Evolutionary conservation across 2,888 invertebrate species (phyloP), one percentile per base, ranked within the genome.

Genomic region (Eupelmus urozonus): DNA sequence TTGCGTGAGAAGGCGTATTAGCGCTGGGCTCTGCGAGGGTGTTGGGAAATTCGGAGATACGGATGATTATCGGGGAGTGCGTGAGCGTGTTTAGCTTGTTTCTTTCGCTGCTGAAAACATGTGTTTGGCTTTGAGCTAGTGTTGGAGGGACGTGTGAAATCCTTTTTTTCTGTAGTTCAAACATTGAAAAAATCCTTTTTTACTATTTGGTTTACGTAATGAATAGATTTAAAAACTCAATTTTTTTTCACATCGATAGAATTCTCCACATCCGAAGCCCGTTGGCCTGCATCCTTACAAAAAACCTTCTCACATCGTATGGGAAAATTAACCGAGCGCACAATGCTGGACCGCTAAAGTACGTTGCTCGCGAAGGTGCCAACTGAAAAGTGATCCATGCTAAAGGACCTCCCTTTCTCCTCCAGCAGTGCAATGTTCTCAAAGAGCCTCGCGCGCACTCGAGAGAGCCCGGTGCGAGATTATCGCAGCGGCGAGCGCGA

Each of bases 301-400:
- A 45, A 16, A 45, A 34, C 9, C 34, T 34, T 51, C 11, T 3
- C 13, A 49, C 42, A 59, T 62, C 51, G 53, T 20, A 53, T 73
- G 72, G 55, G 72, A 73, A 73, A 73, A 65, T 55, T 63, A 53
- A 63, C 18, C 25, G 53, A 23, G 23, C 11, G 57, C 57, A 59
- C 18, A 57, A 53, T 20, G 20, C 66, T 27, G 13, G 1, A 13
- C 7, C 29, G 23, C 7, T 18, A 20, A 27, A 53, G 20, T 23
- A 49, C 49, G 49, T n/a, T 29, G 9, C 9, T 3, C 27, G 59
- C 25, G 27, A 51, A 70, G 70, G 70, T 70, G 70, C 70, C 70
- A 70, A 70, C 59, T 59, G 70, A 45, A 70, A 70, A 70, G 70
- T 70, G 70, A 70, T 70, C 70, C 70, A 23, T 18, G 25, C n/a